Evolutionary conservation across 1,140 invertebrate species (phyloP).

Genomic region (silkworm (Bombyx mori)): ASM3026992v2 NC_085107.1:5347001-5347500

Average conservation of each 20-base stretch:
- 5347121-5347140: conserved; percentile 90
- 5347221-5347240: too few relatives aligned
- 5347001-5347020: background rate
- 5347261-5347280: conserved; percentile 1
- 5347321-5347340: conserved; percentile 83
- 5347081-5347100: conserved; percentile 92
- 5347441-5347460: too few relatives aligned
- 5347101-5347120: conserved; percentile 86
- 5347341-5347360: conserved; percentile 90
- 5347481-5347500: too few relatives aligned
- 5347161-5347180: conserved; percentile 83
- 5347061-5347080: conserved; percentile 83
- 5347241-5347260: background rate
- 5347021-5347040: conserved; percentile 57
- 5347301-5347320: conserved; percentile 81
- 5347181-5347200: background rate
- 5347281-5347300: conserved; percentile 81
- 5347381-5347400: conserved; percentile 90
- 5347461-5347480: too few relatives aligned
- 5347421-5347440: too few relatives aligned
- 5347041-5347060: conserved; percentile 73
- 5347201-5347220: too few relatives aligned
- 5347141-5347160: conserved; percentile 91
- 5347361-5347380: conserved; percentile 88
- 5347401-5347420: conserved; percentile 76